phyloP scores from a whole-genome alignment of 2,888 invertebrate genomes.

The Hymenopus coronatus region DNA sequence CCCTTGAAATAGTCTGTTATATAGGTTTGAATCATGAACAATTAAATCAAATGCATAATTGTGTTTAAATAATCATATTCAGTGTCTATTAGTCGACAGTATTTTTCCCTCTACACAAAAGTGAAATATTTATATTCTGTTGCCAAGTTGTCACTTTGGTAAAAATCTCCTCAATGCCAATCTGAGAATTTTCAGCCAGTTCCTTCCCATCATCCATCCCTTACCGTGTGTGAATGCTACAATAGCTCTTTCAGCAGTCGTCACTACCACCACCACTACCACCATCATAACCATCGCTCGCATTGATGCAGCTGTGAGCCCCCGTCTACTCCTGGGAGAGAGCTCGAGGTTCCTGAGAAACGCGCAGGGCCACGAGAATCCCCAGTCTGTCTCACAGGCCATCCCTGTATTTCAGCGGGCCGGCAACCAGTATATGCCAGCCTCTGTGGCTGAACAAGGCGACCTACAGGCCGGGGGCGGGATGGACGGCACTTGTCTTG shows the following conservation, averaged over 20 bases:
- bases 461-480: slow-evolving; percentile 73
- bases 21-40: too few species aligned
- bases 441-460: slow-evolving; percentile 70
- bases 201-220: not conserved
- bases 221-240: not conserved
- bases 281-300: not conserved
- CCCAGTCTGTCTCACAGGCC: slow-evolving; percentile 20
- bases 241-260: not conserved
- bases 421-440: slow-evolving; percentile 84
- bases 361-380: not conserved
- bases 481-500: slow-evolving; percentile 81
- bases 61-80: too few species aligned
- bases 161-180: not conserved
- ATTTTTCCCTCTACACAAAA: too few species aligned
- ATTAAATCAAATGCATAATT: too few species aligned
- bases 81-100: too few species aligned
- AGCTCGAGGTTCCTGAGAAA: not conserved
- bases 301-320: not conserved
- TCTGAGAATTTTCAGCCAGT: not conserved
- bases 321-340: not conserved
- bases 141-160: not conserved
- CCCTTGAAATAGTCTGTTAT: too few species aligned
- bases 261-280: not conserved
- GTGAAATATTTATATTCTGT: not conserved
- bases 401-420: slow-evolving; percentile 62